phyloP scores from a whole-genome alignment of 37 sponge, comb jelly and placozoan genomes.

The Halisarca cf. caerulea region DNA sequence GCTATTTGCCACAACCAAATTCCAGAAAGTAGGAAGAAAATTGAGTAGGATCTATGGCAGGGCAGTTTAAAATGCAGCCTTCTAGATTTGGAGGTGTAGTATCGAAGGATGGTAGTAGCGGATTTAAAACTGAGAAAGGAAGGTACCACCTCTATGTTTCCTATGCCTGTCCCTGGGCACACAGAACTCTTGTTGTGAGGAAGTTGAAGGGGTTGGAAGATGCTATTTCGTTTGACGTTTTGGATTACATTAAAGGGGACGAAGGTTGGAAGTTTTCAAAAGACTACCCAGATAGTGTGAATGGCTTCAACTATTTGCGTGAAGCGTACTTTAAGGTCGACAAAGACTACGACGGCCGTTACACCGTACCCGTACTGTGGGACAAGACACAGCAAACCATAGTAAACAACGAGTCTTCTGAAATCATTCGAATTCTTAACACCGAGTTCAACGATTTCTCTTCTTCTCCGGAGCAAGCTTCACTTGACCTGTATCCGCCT shows the following conservation, averaged over 20 bases:
- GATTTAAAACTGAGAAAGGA: conserved; percentile 67
- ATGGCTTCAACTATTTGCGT: conserved; percentile 61
- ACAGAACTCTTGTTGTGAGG: conserved; percentile 73
- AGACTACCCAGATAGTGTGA: conserved; percentile 64
- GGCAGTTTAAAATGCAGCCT: neutral
- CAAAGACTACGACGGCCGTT: conserved; percentile 70
- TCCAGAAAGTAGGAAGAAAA: too few relatives aligned
- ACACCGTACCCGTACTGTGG: conserved; percentile 87
- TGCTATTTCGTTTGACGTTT: conserved; percentile 68
- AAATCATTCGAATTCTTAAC: conserved; percentile 90
- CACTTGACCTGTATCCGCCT: conserved; percentile 82
- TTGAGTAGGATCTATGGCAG: too few relatives aligned
- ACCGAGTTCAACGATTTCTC: conserved; percentile 88
- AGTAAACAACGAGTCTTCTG: conserved; percentile 89
- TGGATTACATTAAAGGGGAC: conserved; percentile 63
- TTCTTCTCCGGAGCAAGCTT: conserved; percentile 54
- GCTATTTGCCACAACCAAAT: too few relatives aligned
- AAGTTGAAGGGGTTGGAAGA: conserved; percentile 86
- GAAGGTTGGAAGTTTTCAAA: conserved; percentile 75
- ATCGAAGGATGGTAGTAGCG: conserved; percentile 43
- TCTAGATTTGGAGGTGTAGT: conserved; percentile 73
- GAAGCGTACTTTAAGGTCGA: conserved; percentile 73
- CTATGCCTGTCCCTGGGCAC: conserved; percentile 93
- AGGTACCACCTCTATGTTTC: conserved; percentile 96
- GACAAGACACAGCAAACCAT: conserved; percentile 80